Evolutionary conservation across 2,888 invertebrate species (phyloP).

Genomic region (Sphinx pinastri): DNA sequence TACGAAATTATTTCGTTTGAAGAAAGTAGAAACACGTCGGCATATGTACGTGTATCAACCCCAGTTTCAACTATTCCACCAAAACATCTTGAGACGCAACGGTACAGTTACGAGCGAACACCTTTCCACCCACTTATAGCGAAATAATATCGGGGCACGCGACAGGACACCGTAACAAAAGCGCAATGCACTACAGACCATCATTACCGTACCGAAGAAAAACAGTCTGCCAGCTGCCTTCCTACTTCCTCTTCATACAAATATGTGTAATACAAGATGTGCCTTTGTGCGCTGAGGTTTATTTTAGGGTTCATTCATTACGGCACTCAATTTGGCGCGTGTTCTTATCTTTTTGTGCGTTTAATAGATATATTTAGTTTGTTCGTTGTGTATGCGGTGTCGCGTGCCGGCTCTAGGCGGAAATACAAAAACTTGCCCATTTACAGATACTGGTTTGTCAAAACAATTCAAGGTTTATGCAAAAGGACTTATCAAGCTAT

Average conservation of each 20-base stretch:
- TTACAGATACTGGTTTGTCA: constrained; percentile 17
- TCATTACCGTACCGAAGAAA: constrained; percentile 74
- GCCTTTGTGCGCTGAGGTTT: constrained; percentile 66
- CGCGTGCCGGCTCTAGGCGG: constrained; percentile 42
- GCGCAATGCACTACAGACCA: constrained; percentile 76
- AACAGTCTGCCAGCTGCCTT: constrained; percentile 79
- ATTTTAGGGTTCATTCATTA: constrained; percentile 80
- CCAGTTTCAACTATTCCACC: constrained; percentile 48
- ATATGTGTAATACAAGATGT: constrained; percentile 79
- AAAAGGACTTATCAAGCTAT: neutral
- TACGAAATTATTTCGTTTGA: too few relatives aligned
- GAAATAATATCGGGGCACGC: constrained; percentile 70
- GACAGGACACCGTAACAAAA: constrained; percentile 77
- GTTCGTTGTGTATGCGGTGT: constrained; percentile 40
- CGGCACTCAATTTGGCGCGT: constrained; percentile 79
- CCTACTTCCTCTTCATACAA: constrained; percentile 81
- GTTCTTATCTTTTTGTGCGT: constrained; percentile 73
- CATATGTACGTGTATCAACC: constrained; percentile 34
- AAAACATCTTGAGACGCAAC: constrained; percentile 77
- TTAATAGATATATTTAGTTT: constrained; percentile 35
- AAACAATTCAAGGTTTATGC: constrained; percentile 8
- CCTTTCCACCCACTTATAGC: constrained; percentile 79
- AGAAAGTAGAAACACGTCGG: neutral
- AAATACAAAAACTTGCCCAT: constrained; percentile 15
- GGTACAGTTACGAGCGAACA: constrained; percentile 70